Evolutionary conservation across 2,797 vertebrate species (phyloP), one percentile per base, ranked within the genome.

Genomic region (Echeneis naucrates): DNA sequence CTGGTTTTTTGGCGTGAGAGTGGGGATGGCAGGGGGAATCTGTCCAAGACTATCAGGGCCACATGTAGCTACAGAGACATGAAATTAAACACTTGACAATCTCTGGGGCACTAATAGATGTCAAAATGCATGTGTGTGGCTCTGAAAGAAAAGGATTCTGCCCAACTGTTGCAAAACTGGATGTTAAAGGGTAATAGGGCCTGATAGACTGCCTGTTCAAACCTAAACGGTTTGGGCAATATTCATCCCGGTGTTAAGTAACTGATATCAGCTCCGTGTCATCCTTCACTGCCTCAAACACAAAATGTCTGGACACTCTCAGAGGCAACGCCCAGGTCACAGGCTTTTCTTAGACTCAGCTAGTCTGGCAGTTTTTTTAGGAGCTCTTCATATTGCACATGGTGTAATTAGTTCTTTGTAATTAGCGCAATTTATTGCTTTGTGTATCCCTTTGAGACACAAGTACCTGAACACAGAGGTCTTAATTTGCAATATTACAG

Each of bases 381-480:
- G 82, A 80, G 86, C 84, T 84, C 84, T 75, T 89, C 84, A 88
- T 88, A 88, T 85, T 88, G 75, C 83, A 86, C 75, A 66, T 56
- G 1, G 58, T 82, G 87, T 89, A 91, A 91, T 91, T 90, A 91
- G 86, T 89, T 90, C 81, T 83, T 88, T 86, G 89, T 89, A 89
- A 92, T 91, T 90, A 92, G 91, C 60, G 72, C 84, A 89, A 92
- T 92, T 91, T 92, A 90, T 91, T 89, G 85, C 87, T 83, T 87
- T 85, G 88, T 51, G 71, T 85, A 85, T 89, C 82, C 89, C 89
- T 87, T 53, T 52, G 87, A 87, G 87, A 90, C 80, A 23, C 35
- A 21, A 63, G 65, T 62, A 55, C 79, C 86, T 67, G 72, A 88
- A 88, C 87, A 68, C 87, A 83, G 75, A 90, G 90, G 88, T 90